Base-by-base conservation (phyloP, 2,113 vertebrate species). In the Puntigrus tetrazona region DNA sequence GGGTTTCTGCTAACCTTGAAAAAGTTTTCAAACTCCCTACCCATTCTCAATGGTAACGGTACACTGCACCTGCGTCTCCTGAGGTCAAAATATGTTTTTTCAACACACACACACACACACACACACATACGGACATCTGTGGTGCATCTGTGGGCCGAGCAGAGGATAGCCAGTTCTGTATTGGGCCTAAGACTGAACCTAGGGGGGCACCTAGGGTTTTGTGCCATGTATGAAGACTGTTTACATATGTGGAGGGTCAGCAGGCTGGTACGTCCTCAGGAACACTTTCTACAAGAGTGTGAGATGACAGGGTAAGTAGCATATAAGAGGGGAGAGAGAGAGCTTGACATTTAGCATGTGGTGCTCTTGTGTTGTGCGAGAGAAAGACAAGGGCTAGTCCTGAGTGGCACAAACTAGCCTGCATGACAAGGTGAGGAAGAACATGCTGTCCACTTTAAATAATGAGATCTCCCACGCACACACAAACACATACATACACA, bases 291-390 rank as follows among this genome's bases (percentile, higher is more conserved):
- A 81, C 31, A 59, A 85, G 82, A 59, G 65, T 61, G 65, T 57
- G 8, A 78, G 43, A 31, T 74, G 25, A 61, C 38, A 31, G n/a
- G 34, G 20, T 73, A 34, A 55, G 81, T 76, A 34, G 36, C 63
- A 34, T 11, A 25, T 3, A 31, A 76, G 43, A 69, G 82, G 78
- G 27, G 61, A 50, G 38, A 67, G 41, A 77, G 43, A 63, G 65
- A 83, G 72, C 45, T 80, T 88, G 85, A 87, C 85, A 86, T 88
- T 88, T 86, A 43, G 77, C 75, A 79, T 80, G 80, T 63, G 73
- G 74, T 70, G 50, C 74, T 79, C 75, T 79, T 82, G 31, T 80
- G 83, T 18, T 78, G 65, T 78, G 55, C 20, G 14, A 67, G 74
- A 84, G 67, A 67, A 22, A 65, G 43, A 52, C 50, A 11, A 69